Base-by-base conservation (phyloP, 2,888 invertebrate species). In the Atherix ibis region DNA sequence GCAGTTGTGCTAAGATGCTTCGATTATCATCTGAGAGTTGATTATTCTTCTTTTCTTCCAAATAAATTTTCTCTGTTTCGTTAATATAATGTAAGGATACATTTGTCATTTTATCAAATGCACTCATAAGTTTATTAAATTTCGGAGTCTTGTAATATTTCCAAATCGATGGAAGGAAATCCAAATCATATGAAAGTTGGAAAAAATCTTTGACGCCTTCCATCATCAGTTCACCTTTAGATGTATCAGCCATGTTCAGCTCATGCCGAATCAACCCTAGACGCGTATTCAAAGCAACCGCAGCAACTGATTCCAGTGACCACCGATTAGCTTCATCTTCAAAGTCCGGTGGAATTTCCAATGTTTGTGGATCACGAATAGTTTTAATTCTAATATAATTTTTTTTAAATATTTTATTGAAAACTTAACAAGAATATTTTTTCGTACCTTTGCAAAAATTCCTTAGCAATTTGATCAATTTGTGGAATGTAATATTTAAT, bases 301-400 rank as follows among this genome's bases (percentile, higher is more conserved):
- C 48, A 18, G 54, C 54, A 1, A 64, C 54, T 2, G 64, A 66
- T 51, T 75, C 73, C 16, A 75, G 54, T 10, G 69, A 63, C 73
- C 73, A 74, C 46, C 66, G 65, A 42, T 65, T 64, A 2, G 70
- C 42, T 45, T 68, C 64, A 14, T 65, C 63, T 16, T 55, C 46
- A 36, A 73, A 68, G 44, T 70, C 45, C 0, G 45, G 43, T 2
- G 51, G 49, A 37, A 53, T 27, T 4, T 42, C 32, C 17, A 48
- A 40, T 1, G 47, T 46, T 4, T 24, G 12, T 0, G 48, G 42
- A 43, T 51, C 40, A 1, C 50, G 44, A 8, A 46, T 38, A 2
- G 40, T 28, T 32, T 48, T 48, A 24, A 56, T 27, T 36, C 54
- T 56, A 24, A 16, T 4, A 5, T 3, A 34, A 13, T 15, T 16